Evolutionary conservation across 2,888 invertebrate genomes (phyloP).

Genomic region (Tortricodes alternella): DNA sequence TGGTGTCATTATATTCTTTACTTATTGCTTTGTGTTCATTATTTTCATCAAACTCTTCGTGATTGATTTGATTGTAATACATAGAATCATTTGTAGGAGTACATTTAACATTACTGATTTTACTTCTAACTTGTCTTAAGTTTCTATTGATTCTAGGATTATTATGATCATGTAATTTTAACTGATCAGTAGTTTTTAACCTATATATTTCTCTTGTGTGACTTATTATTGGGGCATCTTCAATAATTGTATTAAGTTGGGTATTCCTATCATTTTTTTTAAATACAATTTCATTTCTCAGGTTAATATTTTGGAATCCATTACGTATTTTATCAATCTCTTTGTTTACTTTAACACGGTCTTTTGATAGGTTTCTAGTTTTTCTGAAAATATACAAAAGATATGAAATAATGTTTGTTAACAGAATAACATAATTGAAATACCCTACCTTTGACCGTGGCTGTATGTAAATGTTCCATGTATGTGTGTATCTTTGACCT

Average conservation of each 20-base stretch:
- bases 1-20: conserved; percentile 29
- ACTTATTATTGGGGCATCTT: not conserved
- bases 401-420: not conserved
- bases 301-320: conserved; percentile 54
- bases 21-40: conserved; percentile 39
- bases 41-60: conserved; percentile 49
- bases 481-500: conserved; percentile 54
- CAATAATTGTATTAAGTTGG: conserved; percentile 35
- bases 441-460: conserved; percentile 48
- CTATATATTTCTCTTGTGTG: no score
- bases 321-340: conserved; percentile 62
- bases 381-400: conserved; percentile 45
- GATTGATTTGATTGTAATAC: conserved; percentile 37
- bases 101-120: not conserved
- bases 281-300: conserved; percentile 57
- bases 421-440: not conserved
- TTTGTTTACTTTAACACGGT: conserved; percentile 49
- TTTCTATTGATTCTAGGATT: not conserved
- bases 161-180: not conserved
- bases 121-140: not conserved
- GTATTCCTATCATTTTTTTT: conserved; percentile 41
- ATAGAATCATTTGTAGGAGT: not conserved
- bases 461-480: conserved; percentile 43
- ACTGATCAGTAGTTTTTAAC: no score
- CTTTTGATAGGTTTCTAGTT: conserved; percentile 50